Evolutionary conservation across 2,888 invertebrate species (phyloP).

Genomic region (Coenonympha arcania): DNA sequence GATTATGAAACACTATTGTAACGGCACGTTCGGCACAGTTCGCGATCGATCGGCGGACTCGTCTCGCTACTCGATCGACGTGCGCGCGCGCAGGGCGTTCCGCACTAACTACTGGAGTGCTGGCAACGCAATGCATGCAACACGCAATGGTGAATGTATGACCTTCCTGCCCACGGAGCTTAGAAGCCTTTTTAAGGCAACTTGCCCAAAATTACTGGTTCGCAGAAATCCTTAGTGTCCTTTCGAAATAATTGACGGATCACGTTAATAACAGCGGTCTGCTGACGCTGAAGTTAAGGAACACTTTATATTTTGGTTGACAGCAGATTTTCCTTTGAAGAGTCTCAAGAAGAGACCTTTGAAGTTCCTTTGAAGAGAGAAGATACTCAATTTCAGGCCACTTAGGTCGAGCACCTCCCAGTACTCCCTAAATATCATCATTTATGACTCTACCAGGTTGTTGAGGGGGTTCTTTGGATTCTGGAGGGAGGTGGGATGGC

Average conservation of each 20-base stretch:
- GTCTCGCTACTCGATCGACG: slow-evolving; percentile 36
- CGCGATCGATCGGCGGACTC: slow-evolving; percentile 42
- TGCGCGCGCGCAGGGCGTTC: slow-evolving; percentile 62
- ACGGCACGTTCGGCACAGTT: slow-evolving; percentile 59
- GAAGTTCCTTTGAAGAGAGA: too few relatives aligned
- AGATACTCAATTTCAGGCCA: too few relatives aligned
- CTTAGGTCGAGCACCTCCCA: too few relatives aligned
- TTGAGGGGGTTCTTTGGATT: too few relatives aligned
- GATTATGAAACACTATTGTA: slow-evolving; percentile 59
- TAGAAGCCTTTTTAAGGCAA: slow-evolving; percentile 34
- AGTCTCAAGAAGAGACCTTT: too few relatives aligned
- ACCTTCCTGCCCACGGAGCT: slow-evolving; percentile 68
- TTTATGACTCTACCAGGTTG: too few relatives aligned
- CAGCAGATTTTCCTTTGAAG: too few relatives aligned
- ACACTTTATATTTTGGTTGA: too few relatives aligned
- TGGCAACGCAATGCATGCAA: slow-evolving; percentile 16
- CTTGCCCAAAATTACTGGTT: slow-evolving; percentile 3
- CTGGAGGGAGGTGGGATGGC: too few relatives aligned
- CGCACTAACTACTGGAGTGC: slow-evolving; percentile 66
- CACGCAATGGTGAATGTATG: slow-evolving; percentile 58
- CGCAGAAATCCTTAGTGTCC: not conserved
- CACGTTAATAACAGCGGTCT: too few relatives aligned
- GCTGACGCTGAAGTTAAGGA: too few relatives aligned
- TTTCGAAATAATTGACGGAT: slow-evolving; percentile 4
- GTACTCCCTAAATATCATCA: too few relatives aligned